Evolutionary conservation across 64 coral and sea anemone species (phyloP), one percentile per base, ranked within the genome.

Genomic region (Montipora sp.): DNA sequence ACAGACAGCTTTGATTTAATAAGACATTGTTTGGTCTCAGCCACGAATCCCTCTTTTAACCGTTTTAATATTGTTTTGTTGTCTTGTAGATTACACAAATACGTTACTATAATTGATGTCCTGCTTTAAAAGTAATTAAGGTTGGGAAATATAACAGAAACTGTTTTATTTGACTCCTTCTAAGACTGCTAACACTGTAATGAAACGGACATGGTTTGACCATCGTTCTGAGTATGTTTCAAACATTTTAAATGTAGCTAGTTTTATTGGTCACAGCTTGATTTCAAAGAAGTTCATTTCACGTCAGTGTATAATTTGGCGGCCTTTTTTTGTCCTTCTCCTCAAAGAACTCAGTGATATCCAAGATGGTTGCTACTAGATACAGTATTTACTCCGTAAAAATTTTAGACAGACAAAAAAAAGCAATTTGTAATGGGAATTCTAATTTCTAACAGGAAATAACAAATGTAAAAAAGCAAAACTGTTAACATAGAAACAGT

Each of bases 1-100:
- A 78, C 1, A 81, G 53, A 27, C 18, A 71, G 21, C 68, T 71
- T 20, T 18, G 15, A 66, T 9, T 14, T 66, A 18, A 15, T 66
- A 66, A 66, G 51, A 55, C 51, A 5, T 66, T 71, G 20, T 71
- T 4, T 20, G 14, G 2, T 71, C 8, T 23, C 18, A 23, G 20
- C 19, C 8, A 15, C 11, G 13, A 63, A 9, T 73, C 7, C 23
- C 23, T 16, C 3, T 73, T 68, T 73, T 21, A n/a, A 65, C 36
- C 36, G 36, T 67, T 83, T 15, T 46, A 65, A 83, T 67, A 67
- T 47, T 67, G 59, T 36, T 83, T 83, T 83, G 60, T 47, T 67
- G 36, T 18, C 60, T 70, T 16, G 3, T 3, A 3, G 45, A 49
- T 69, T 47, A 43, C 8, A 70, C 49, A n/a, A 20, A 85, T 72